Evolutionary conservation across 2,888 invertebrate species (phyloP).

Genomic region (Phengaris arion): DNA sequence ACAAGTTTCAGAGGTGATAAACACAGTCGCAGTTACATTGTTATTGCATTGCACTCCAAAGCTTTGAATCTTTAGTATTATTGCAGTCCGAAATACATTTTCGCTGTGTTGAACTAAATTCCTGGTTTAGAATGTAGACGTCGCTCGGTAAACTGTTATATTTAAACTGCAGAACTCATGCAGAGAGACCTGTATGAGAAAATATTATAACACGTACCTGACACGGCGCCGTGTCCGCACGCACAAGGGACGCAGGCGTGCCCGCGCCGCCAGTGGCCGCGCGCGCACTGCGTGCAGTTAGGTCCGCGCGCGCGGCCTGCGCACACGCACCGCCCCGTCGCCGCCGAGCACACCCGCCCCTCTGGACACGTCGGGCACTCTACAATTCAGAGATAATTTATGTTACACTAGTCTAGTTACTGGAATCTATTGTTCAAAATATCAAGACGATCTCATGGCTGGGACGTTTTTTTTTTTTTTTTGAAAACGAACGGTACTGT

Average conservation of each 20-base stretch:
- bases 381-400: slow-evolving; percentile 45
- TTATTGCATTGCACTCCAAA: background rate
- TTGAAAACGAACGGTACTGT: no score
- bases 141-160: no score
- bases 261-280: slow-evolving; percentile 89
- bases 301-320: slow-evolving; percentile 91
- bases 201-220: slow-evolving; percentile 49
- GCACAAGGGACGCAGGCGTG: slow-evolving; percentile 88
- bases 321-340: slow-evolving; percentile 95
- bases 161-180: no score
- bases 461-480: no score
- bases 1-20: background rate
- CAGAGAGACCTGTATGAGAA: background rate
- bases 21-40: background rate
- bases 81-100: background rate
- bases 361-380: slow-evolving; percentile 89
- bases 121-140: background rate
- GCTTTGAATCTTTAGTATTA: background rate
- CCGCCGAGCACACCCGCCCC: slow-evolving; percentile 93
- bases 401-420: no score
- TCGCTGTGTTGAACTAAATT: background rate
- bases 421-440: no score
- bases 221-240: slow-evolving; percentile 79
- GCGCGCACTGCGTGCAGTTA: slow-evolving; percentile 88
- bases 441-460: no score